These are phyloP conservation scores for Danio kyathit DNA, from an alignment of 2,797 vertebrate genomes.

Conservation along the genomic window DNA sequence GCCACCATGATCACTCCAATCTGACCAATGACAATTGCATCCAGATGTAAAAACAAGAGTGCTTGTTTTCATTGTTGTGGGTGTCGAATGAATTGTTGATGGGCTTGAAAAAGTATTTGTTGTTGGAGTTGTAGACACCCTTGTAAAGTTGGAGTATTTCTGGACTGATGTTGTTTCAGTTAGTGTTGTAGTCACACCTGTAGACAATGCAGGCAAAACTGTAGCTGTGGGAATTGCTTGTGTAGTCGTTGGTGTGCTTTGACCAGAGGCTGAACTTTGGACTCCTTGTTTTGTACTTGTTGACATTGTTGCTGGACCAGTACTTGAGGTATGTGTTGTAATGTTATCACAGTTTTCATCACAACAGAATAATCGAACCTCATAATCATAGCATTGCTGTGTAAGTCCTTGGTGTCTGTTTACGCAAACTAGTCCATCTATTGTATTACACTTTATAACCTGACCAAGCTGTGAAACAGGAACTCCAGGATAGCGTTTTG, in stretches of 20 bases:
- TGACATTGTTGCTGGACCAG: background rate
- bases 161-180: too few relatives aligned
- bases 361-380: conserved; percentile 51
- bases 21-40: too few relatives aligned
- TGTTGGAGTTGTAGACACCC: too few relatives aligned
- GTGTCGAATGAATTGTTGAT: too few relatives aligned
- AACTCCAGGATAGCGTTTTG: conserved; percentile 37
- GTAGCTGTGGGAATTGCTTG: background rate
- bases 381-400: conserved; percentile 50
- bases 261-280: background rate
- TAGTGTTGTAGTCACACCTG: background rate
- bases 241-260: background rate
- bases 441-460: conserved; percentile 27
- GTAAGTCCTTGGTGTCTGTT: conserved; percentile 37
- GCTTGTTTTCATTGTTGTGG: too few relatives aligned
- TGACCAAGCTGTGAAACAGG: conserved; percentile 50
- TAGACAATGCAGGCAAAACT: background rate
- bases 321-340: background rate
- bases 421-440: conserved; percentile 27
- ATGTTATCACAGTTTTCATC: conserved; percentile 7
- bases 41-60: too few relatives aligned
- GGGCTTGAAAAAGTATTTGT: too few relatives aligned
- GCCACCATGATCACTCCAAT: too few relatives aligned
- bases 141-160: too few relatives aligned
- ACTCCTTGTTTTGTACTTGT: background rate